Evolutionary conservation across 2,797 vertebrate species (phyloP).

Genomic region (Rallus crepitans): DNA sequence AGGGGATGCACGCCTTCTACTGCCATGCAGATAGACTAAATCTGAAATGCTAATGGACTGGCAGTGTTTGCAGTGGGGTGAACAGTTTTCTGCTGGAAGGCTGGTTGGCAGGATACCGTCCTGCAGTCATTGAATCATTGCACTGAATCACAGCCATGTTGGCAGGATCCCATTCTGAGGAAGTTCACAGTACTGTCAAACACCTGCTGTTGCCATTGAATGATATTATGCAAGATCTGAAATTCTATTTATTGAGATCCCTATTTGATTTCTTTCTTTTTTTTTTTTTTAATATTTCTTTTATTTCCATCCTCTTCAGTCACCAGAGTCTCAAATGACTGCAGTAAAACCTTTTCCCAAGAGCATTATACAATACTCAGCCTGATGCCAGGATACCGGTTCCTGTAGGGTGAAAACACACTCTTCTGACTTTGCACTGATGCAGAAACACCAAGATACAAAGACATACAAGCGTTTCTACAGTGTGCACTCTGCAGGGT

Average conservation of each 20-base stretch:
- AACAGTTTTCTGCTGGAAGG: constrained; percentile 70
- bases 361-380: constrained; percentile 27
- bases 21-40: constrained; percentile 55
- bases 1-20: constrained; percentile 37
- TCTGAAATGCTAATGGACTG: constrained; percentile 78
- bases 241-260: constrained; percentile 80
- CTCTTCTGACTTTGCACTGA: not conserved
- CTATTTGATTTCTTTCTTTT: constrained; percentile 59
- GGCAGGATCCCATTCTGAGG: constrained; percentile 82
- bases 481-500: not conserved
- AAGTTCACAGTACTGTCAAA: constrained; percentile 82
- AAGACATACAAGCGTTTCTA: not conserved
- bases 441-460: not conserved
- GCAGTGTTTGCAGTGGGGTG: constrained; percentile 60
- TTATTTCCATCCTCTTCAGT: constrained; percentile 9
- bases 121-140: constrained; percentile 79
- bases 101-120: constrained; percentile 72
- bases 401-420: constrained; percentile 11
- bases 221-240: constrained; percentile 81
- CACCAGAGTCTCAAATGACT: constrained; percentile 54
- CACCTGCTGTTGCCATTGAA: constrained; percentile 83
- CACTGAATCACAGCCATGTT: constrained; percentile 81
- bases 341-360: constrained; percentile 54
- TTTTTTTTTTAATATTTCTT: not conserved
- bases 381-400: not conserved